Base-by-base conservation (phyloP, 2,797 vertebrate species). In the Glossophaga mutica region DNA sequence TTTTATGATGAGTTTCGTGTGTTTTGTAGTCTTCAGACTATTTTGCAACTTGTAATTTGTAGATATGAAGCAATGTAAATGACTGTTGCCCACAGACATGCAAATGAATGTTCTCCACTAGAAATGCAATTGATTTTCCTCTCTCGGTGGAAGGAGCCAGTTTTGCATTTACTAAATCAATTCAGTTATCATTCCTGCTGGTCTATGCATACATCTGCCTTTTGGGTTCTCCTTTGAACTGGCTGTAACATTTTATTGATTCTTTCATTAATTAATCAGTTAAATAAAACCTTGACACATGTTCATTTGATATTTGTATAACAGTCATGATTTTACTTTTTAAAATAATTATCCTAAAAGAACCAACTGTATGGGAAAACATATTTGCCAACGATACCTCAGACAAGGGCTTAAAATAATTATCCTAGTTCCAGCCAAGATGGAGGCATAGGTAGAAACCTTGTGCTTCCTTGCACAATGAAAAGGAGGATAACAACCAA, bases 281-380 rank as follows among this genome's bases (percentile, higher is more conserved):
- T 71, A 96, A 90, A 59, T 76, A 78, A 86, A 85, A 6, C 32
- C 26, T 90, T 94, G 71, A 76, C 18, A 32, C 19, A 62, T 5
- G 32, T 50, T 79, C 68, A 29, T 42, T 67, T 85, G 76, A 55
- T 78, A 89, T 70, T 44, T 85, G 59, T 24, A 87, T 39, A 42
- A 84, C 34, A 83, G 68, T 29, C 14, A 90, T 73, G 59, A 73
- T 52, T 95, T 93, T 88, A 50, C 15, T 55, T 92, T 90, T 79
- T 79, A 87, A 94, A 89, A 74, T 37, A 83, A 90, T 77, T 68
- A 89, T 46, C 32, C 48, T 92, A 55, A 39, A 6, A 39, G 39
- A 39, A 39, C 39, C 39, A 39, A 39, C 39, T 39, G 39, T 39
- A 39, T 39, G 6, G 39, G 39, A 39, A 39, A 39, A 39, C 39